Conservation (phyloP, 2,797 vertebrate species). For the Picus viridis region DNA sequence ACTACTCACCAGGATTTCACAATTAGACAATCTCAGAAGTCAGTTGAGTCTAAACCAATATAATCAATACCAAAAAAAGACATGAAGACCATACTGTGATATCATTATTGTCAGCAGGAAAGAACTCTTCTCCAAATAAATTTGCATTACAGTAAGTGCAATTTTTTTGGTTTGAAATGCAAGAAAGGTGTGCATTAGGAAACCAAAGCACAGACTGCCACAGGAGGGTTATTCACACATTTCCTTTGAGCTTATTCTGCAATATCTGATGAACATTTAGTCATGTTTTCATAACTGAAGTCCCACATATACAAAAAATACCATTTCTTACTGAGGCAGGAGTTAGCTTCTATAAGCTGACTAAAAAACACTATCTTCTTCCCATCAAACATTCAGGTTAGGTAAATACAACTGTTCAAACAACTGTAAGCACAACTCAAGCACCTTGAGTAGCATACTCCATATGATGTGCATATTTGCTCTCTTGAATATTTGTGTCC, state of each 20-base stretch:
- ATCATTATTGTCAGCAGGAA: not conserved
- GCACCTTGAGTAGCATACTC: not conserved
- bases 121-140: not conserved
- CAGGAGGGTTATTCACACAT: not conserved
- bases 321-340: not conserved
- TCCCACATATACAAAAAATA: fast-evolving
- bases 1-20: not conserved
- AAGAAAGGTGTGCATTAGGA: not conserved
- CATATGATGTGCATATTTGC: not conserved
- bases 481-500: not conserved
- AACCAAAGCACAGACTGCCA: not conserved
- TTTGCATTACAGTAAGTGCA: fast-evolving
- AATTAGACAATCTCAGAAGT: not conserved
- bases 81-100: not conserved
- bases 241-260: not conserved
- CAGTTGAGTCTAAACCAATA: not conserved
- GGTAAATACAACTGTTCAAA: not conserved
- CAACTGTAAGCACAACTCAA: no score
- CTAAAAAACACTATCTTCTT: not conserved
- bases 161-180: not conserved
- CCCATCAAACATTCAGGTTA: not conserved
- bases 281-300: not conserved
- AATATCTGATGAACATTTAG: not conserved
- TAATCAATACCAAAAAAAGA: not conserved
- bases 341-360: not conserved